Evolutionary conservation across 2,888 invertebrate species (phyloP).

Genomic region (Drosophila lacicola): DNA sequence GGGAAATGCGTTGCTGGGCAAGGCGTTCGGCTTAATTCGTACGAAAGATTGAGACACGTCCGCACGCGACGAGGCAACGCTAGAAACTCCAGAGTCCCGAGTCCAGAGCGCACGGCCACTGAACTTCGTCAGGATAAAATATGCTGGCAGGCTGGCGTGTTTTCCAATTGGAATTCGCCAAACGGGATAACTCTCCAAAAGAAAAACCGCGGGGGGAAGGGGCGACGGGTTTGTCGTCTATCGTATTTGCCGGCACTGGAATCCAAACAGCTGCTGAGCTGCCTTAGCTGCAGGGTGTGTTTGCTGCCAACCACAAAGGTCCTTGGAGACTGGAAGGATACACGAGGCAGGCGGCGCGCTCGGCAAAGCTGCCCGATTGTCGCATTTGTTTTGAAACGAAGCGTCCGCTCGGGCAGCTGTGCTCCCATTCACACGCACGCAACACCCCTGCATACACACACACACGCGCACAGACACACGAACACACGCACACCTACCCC

Average conservation of each 20-base stretch:
- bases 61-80: constrained; percentile 71
- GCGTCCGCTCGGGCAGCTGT: constrained; percentile 60
- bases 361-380: constrained; percentile 31
- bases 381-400: constrained; percentile 78
- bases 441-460: not conserved
- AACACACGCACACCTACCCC: not conserved
- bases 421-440: constrained; percentile 52
- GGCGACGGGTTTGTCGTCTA: constrained; percentile 34
- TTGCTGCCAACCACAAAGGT: constrained; percentile 55
- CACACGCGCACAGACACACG: constrained; percentile 7
- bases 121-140: constrained; percentile 67
- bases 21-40: not conserved
- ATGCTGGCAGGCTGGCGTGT: constrained; percentile 45
- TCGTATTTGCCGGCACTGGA: constrained; percentile 53
- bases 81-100: constrained; percentile 71
- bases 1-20: constrained; percentile 4
- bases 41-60: constrained; percentile 47
- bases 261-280: constrained; percentile 67
- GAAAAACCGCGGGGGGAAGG: constrained; percentile 53
- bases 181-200: constrained; percentile 60
- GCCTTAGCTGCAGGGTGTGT: constrained; percentile 52
- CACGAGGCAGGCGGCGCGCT: constrained; percentile 1
- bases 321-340: constrained; percentile 66
- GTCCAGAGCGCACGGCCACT: constrained; percentile 64
- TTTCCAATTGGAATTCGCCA: constrained; percentile 69